Percentiles rank a stretch among this genome's conserved stretches.
phyloP scores from a whole-genome alignment of 2,797 vertebrate species.

The Onychomys leucogaster region DNA sequence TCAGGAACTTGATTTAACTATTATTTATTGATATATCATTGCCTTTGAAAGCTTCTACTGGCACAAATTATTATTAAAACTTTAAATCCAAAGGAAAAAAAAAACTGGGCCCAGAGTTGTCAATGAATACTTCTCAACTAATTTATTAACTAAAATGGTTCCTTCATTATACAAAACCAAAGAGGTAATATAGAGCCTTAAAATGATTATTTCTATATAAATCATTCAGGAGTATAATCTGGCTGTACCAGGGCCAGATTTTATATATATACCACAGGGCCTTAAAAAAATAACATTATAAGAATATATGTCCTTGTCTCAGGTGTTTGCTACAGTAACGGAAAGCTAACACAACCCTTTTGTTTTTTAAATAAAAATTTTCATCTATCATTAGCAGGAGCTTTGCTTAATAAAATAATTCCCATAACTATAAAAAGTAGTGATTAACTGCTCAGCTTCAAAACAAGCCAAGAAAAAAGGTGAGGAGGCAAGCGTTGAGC shows the following conservation, averaged over 20 bases:
- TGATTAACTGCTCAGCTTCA: not conserved
- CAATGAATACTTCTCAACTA: too few relatives aligned
- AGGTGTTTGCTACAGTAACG: not conserved
- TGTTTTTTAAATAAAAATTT: not conserved
- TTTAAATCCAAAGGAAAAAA: constrained; percentile 81
- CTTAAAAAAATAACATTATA: too few relatives aligned
- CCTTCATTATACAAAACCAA: too few relatives aligned
- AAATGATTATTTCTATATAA: too few relatives aligned
- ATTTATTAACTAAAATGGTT: too few relatives aligned
- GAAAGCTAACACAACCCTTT: not conserved
- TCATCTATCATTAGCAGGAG: not conserved
- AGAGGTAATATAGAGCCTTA: too few relatives aligned
- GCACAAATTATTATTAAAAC: constrained; percentile 91
- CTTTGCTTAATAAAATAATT: constrained; percentile 42
- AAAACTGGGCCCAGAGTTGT: too few relatives aligned
- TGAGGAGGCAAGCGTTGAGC: not conserved
- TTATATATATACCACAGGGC: too few relatives aligned
- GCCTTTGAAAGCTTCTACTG: constrained; percentile 91
- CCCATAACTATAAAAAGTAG: not conserved
- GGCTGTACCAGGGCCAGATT: too few relatives aligned
- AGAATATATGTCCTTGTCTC: not conserved
- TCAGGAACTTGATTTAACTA: constrained; percentile 92
- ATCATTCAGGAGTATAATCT: too few relatives aligned
- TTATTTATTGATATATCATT: constrained; percentile 93
- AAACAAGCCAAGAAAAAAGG: constrained; percentile 8